Conservation (phyloP, 1,140 invertebrate genomes). For the Drosophila malerkotliana region DNA sequence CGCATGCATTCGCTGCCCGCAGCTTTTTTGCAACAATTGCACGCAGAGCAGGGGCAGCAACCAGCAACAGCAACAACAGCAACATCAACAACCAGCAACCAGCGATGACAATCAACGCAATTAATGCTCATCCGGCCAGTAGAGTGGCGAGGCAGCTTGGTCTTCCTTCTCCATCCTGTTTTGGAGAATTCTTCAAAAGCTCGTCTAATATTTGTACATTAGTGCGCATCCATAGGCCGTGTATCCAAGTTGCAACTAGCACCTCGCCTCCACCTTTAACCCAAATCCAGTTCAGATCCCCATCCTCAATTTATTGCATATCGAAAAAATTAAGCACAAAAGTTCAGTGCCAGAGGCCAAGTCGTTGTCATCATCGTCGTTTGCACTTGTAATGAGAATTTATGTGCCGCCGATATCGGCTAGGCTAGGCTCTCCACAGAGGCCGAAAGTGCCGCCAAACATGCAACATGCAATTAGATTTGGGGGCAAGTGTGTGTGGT, state of each 20-base stretch:
- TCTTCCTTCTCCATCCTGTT: slow-evolving; percentile 44
- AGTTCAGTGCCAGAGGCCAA: slow-evolving; percentile 76
- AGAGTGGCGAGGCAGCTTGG: slow-evolving; percentile 36
- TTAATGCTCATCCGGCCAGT: slow-evolving; percentile 78
- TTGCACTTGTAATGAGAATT: slow-evolving; percentile 74
- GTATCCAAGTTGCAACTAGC: not conserved
- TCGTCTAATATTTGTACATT: not conserved
- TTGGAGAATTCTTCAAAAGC: not conserved
- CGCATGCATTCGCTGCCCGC: slow-evolving; percentile 64
- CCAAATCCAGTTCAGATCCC: slow-evolving; percentile 11
- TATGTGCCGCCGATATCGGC: slow-evolving; percentile 72
- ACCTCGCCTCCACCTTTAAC: slow-evolving; percentile 1
- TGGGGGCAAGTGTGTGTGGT: slow-evolving; percentile 38
- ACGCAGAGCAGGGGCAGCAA: slow-evolving; percentile 44
- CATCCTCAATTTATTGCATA: slow-evolving; percentile 67
- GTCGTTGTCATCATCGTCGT: slow-evolving; percentile 46
- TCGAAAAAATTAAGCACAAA: slow-evolving; percentile 80
- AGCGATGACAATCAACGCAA: slow-evolving; percentile 80
- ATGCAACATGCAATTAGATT: slow-evolving; percentile 67
- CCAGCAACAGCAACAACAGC: slow-evolving; percentile 43
- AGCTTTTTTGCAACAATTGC: slow-evolving; percentile 74
- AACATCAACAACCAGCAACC: slow-evolving; percentile 58
- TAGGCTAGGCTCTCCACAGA: not conserved
- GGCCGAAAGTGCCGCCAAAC: slow-evolving; percentile 55
- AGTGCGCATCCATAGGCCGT: not conserved